A percentile compares a stretch with the other conserved stretches of the same genome.
These are phyloP conservation scores for Pelagia noctiluca DNA, from an alignment of 30 jellyfish, hydroid and myxozoan genomes.

Conservation along the genomic window DNA sequence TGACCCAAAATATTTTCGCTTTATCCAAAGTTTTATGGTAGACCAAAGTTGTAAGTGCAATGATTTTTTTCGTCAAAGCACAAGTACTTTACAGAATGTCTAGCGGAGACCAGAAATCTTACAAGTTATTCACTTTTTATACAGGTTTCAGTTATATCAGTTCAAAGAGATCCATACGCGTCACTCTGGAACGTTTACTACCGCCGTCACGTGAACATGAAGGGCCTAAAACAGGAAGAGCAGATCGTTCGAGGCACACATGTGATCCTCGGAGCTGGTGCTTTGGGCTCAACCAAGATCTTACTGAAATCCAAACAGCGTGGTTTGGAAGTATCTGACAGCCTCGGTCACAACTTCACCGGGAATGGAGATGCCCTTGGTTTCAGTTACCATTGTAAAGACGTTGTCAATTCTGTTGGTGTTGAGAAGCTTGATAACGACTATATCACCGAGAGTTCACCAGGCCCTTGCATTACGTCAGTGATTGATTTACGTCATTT, in stretches of 20 bases:
- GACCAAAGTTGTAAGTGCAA: no score
- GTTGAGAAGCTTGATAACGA: slow-evolving; percentile 7
- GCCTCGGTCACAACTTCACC: slow-evolving; percentile 34
- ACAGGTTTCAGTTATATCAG: slow-evolving; percentile 6
- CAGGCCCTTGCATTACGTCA: slow-evolving; percentile 59
- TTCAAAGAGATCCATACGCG: slow-evolving; percentile 12
- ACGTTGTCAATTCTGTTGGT: slow-evolving; percentile 15
- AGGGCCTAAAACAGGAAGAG: slow-evolving; percentile 15
- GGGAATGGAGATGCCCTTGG: slow-evolving; percentile 66
- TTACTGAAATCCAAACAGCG: slow-evolving; percentile 48
- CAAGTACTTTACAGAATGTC: no score
- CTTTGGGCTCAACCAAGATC: slow-evolving; percentile 47
- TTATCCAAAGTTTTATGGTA: no score
- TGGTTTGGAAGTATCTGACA: slow-evolving; percentile 43
- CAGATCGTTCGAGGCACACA: slow-evolving; percentile 18
- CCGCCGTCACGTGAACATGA: neutral
- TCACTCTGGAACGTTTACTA: slow-evolving; percentile 40
- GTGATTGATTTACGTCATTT: slow-evolving; percentile 41
- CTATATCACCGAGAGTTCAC: neutral
- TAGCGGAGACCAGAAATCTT: no score
- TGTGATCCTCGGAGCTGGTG: slow-evolving; percentile 65
- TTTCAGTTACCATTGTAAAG: slow-evolving; percentile 30
- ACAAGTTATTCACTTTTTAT: neutral
- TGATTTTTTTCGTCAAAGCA: no score
- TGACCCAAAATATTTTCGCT: no score